Conservation (phyloP, 2,113 vertebrate species). For the Rousettus leschenaultii region DNA sequence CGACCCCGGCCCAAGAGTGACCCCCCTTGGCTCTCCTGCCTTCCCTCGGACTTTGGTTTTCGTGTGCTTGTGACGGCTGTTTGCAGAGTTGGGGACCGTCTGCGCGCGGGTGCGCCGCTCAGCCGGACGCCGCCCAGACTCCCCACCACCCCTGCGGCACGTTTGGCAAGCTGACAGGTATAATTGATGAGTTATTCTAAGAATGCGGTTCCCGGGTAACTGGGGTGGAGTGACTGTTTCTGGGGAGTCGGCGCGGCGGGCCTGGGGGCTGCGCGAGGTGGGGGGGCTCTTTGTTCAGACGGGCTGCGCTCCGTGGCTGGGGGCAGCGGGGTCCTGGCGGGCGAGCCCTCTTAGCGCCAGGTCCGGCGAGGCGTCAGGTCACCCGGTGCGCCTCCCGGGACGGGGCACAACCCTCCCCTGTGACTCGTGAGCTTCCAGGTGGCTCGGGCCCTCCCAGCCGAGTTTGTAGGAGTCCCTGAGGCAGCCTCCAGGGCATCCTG, state of each 20-base stretch:
- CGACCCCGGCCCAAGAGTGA: neutral
- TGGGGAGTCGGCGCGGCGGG: conserved; percentile 54
- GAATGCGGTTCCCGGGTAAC: conserved; percentile 74
- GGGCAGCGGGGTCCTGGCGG: neutral
- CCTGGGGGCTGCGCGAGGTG: neutral
- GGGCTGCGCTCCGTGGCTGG: neutral
- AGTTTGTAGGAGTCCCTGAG: neutral
- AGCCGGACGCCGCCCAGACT: conserved; percentile 63
- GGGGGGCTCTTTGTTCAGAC: conserved; percentile 55
- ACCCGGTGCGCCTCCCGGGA: neutral
- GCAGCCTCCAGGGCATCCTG: neutral
- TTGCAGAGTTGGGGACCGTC: conserved; percentile 39
- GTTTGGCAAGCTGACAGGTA: conserved; percentile 73
- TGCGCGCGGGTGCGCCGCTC: conserved; percentile 30
- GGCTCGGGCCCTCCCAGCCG: neutral
- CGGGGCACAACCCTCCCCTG: neutral
- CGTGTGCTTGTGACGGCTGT: neutral
- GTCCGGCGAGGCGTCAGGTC: neutral
- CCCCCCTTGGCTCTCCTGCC: neutral
- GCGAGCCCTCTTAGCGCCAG: neutral
- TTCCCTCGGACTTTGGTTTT: neutral
- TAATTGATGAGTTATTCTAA: conserved; percentile 78
- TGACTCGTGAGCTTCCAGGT: too few species aligned
- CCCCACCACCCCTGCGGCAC: conserved; percentile 63
- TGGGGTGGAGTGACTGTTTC: conserved; percentile 66